Evolutionary conservation across 1,140 invertebrate species (phyloP).

Genomic region (Eurytemora carolleeae): DNA sequence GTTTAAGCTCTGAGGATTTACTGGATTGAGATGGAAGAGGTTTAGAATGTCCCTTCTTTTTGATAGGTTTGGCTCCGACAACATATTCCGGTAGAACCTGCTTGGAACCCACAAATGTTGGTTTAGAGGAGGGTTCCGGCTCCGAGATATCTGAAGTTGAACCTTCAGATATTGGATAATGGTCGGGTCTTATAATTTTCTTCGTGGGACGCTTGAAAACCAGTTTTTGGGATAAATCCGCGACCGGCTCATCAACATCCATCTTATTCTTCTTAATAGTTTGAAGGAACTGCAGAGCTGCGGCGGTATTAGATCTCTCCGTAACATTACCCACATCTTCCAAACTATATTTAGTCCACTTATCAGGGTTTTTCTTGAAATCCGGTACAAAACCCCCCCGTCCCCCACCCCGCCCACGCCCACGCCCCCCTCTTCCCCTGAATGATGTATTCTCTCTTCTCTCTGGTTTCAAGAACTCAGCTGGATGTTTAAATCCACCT

Average conservation of each 20-base stretch:
- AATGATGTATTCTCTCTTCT: neutral
- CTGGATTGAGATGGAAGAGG: too few relatives aligned
- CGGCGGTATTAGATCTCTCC: neutral
- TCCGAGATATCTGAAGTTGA: neutral
- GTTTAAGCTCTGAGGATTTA: too few relatives aligned
- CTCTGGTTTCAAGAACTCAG: neutral
- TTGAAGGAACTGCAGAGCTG: neutral
- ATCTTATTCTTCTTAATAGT: neutral
- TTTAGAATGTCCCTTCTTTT: too few relatives aligned
- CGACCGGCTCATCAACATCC: neutral
- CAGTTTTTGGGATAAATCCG: neutral
- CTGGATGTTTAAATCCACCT: neutral
- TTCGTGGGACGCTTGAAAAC: neutral
- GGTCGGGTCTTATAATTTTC: too few relatives aligned
- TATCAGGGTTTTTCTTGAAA: constrained; percentile 6
- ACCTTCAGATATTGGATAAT: too few relatives aligned
- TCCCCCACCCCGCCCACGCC: neutral
- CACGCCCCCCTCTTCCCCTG: neutral
- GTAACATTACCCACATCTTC: neutral
- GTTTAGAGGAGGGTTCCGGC: neutral
- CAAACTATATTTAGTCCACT: neutral
- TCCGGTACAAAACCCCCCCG: constrained; percentile 16
- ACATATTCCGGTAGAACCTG: neutral
- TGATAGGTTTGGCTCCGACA: neutral
- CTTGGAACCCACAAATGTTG: neutral